Evolutionary conservation across 2,888 invertebrate genomes (phyloP), one percentile per base, ranked within the genome.

Genomic region (Spilosoma lubricipeda): DNA sequence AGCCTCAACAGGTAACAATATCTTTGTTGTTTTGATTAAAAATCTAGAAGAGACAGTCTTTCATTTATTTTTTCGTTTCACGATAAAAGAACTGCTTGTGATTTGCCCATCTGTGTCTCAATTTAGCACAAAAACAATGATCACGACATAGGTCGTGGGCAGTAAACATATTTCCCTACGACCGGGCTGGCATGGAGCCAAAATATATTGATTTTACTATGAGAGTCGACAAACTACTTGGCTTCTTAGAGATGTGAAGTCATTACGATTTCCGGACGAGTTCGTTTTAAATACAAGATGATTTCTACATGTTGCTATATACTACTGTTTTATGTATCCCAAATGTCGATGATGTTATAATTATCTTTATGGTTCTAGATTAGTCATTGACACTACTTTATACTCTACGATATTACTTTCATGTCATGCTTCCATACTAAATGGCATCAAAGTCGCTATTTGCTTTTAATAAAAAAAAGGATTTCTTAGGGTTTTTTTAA

Each of bases 101-200:
- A 74, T 72, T n/a, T 63, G 71, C 72, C 77, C 87, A 87, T 87
- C 85, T 88, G 86, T 75, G 77, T 80, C 82, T 85, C 79, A 84
- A 87, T 89, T 87, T 86, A 86, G 82, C 82, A 82, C 84, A 87
- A 90, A 89, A 90, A 90, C 90, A 90, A 90, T 90, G 90, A 87
- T 85, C 85, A 82, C 84, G 83, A 87, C 88, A 88, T 88, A 85
- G 85, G 87, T 87, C 83, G 80, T 76, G 77, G 83, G 78, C 85
- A 82, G 89, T 88, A 90, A 91, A 90, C 91, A 91, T 89, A 90
- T 90, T 89, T 88, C 88, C 86, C 84, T 85, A 82, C 76, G 77
- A 76, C 79, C 74, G 11, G 75, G 72, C 82, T 90, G 90, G 91
- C 88, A 66, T 52, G 45, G 66, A 76, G 91, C 91, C 91, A 90